Percentiles rank a stretch among this genome's conserved stretches.
Evolutionary conservation across 2,113 vertebrate genomes (phyloP).

Genomic region (Propithecus coquereli): DNA sequence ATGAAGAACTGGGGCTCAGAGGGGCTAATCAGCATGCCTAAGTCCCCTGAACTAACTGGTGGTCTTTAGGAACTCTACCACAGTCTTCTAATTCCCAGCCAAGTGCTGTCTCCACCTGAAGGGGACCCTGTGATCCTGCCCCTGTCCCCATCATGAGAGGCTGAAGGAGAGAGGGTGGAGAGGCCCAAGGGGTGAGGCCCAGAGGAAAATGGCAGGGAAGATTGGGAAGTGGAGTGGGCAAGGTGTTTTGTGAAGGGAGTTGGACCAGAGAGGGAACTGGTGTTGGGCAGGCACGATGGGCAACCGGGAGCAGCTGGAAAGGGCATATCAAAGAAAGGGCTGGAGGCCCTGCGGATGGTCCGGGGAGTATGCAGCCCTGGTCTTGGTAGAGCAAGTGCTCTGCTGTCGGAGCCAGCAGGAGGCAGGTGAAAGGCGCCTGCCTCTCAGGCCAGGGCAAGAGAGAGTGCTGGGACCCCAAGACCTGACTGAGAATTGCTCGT

Average conservation of each 20-base stretch:
- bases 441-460: not conserved
- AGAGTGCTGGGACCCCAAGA: not conserved
- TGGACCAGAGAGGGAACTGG: not conserved
- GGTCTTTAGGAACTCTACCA: not conserved
- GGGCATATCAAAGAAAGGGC: not conserved
- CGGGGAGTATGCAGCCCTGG: not conserved
- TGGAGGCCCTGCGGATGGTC: no score
- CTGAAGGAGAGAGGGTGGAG: not conserved
- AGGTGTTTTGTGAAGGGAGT: not conserved
- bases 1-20: not conserved
- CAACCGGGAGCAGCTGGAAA: not conserved
- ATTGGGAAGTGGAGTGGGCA: no score
- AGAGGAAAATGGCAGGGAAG: not conserved
- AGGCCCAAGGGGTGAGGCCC: not conserved
- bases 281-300: fast-evolving
- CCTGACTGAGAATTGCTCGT: not conserved
- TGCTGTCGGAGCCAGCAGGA: not conserved
- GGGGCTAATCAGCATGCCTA: not conserved
- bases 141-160: not conserved
- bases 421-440: not conserved
- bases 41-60: no score
- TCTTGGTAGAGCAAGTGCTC: not conserved
- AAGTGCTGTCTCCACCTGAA: not conserved
- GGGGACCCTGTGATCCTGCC: not conserved
- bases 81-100: not conserved